Base-by-base conservation (phyloP, 1,140 invertebrate genomes). In the Drosophila ironensis region DNA sequence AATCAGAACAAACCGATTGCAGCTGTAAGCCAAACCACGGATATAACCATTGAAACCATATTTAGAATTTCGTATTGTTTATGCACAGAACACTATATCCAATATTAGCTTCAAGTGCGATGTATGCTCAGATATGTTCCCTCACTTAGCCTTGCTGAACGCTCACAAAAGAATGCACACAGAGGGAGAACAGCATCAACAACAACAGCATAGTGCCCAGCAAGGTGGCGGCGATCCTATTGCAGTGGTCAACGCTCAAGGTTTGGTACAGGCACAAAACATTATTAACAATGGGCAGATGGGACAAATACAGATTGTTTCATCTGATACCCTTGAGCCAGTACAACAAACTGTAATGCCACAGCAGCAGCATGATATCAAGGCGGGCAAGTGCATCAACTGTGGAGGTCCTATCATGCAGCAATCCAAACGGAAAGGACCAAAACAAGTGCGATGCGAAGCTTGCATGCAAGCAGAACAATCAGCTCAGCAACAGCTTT, bases 71-170 rank as follows among this genome's bases (percentile, higher is more conserved):
- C 42, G 50, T 48, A 47, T 27, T 4, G 33, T 22, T 47, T 87
- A 28, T n/a, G n/a, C n/a, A n/a, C 66, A 92, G 74, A 94, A 93
- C 74, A 92, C 95, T 38, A 95, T 95, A 72, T 94, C 93, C 12
- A 94, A 95, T 74, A 95, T 95, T 9, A 95, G 94, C 54, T 96
- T 95, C 87, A 96, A 96, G 90, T 96, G 95, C 90, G 95, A 96
- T 90, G 94, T 96, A 2, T 96, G 95, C 86, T 95, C 95, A 19
- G 89, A 96, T 24, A 95, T 95, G 90, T 96, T 96, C 88, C 93
- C 93, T 1, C 95, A 96, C 84, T 91, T 96, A 52, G 93, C 94
- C 17, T 84, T 96, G 35, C 89, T 96, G 0, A 96, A 95, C 90
- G 94, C 95, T 75, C 95, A 96, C 84, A 96, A 96, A 90, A 92